phyloP scores from a whole-genome alignment of 30 jellyfish, hydroid and myxozoan genomes.

The Rhopilema esculentum region DNA sequence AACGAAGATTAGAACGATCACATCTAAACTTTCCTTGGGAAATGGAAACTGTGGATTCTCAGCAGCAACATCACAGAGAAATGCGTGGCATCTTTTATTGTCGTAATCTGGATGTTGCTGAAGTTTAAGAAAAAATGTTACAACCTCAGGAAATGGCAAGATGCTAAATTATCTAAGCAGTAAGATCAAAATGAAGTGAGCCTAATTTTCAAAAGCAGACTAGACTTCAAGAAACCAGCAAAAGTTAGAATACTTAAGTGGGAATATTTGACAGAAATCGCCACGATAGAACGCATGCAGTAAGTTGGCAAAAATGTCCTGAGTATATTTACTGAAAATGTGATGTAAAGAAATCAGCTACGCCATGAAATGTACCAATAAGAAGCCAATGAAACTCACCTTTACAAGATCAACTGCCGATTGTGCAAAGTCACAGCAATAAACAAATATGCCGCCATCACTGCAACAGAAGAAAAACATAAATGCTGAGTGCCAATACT shows the following conservation, averaged over 20 bases:
- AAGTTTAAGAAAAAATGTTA: background rate
- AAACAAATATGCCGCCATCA: conserved; percentile 80
- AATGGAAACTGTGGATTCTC: conserved; percentile 73
- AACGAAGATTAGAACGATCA: conserved; percentile 83
- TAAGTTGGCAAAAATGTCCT: too few species aligned
- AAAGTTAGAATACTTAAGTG: too few species aligned
- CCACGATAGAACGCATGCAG: too few species aligned
- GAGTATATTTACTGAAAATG: too few species aligned
- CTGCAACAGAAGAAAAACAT: conserved; percentile 18
- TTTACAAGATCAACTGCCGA: conserved; percentile 90
- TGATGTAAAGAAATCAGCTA: too few species aligned
- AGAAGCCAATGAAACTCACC: conserved; percentile 43
- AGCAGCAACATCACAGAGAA: conserved; percentile 87
- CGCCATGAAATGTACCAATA: too few species aligned
- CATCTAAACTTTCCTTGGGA: conserved; percentile 79
- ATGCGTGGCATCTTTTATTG: conserved; percentile 77
- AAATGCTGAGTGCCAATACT: background rate
- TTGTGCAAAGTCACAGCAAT: conserved; percentile 98
- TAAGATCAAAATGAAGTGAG: too few species aligned
- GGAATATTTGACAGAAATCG: too few species aligned
- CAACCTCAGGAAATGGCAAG: too few species aligned
- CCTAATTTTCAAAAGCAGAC: too few species aligned
- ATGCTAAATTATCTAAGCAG: background rate
- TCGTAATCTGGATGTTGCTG: conserved; percentile 83
- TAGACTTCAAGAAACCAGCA: too few species aligned